Percentiles rank a stretch among this genome's conserved stretches.
Evolutionary conservation across 1,140 invertebrate genomes (phyloP).

Genomic region (Trachymyrmex septentrionalis): DNA sequence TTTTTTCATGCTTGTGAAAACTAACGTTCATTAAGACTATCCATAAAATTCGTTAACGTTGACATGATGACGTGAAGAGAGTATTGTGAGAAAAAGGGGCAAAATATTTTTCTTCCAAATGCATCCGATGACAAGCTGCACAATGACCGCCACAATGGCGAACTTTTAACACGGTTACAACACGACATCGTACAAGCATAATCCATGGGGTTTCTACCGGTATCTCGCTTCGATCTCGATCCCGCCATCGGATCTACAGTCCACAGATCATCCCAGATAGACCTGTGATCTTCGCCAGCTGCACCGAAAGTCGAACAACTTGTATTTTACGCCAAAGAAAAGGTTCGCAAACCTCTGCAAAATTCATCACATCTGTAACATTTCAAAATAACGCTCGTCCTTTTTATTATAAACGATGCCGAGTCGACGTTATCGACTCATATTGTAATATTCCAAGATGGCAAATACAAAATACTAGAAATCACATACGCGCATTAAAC

Average conservation of each 20-base stretch:
- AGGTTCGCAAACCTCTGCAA: conserved; percentile 23
- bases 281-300: conserved; percentile 68
- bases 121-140: conserved; percentile 77
- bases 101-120: conserved; percentile 78
- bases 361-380: conserved; percentile 30
- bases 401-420: neutral
- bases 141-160: conserved; percentile 76
- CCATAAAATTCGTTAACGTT: neutral
- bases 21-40: conserved; percentile 1
- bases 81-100: conserved; percentile 73
- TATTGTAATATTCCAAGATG: conserved; percentile 1
- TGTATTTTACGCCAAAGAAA: neutral
- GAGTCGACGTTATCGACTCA: neutral
- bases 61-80: conserved; percentile 8
- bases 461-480: conserved; percentile 46
- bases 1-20: neutral
- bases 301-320: conserved; percentile 57
- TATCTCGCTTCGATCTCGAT: conserved; percentile 78
- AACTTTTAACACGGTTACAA: conserved; percentile 76
- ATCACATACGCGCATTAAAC: conserved; percentile 69
- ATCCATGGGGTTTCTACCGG: conserved; percentile 74
- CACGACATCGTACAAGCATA: conserved; percentile 71
- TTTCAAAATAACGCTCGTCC: neutral
- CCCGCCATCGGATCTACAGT: conserved; percentile 68
- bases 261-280: conserved; percentile 76